A percentile compares a stretch with the other conserved stretches of the same genome.
phyloP scores from a whole-genome alignment of 2,888 invertebrate genomes.

The Nasonovia ribisnigri region DNA sequence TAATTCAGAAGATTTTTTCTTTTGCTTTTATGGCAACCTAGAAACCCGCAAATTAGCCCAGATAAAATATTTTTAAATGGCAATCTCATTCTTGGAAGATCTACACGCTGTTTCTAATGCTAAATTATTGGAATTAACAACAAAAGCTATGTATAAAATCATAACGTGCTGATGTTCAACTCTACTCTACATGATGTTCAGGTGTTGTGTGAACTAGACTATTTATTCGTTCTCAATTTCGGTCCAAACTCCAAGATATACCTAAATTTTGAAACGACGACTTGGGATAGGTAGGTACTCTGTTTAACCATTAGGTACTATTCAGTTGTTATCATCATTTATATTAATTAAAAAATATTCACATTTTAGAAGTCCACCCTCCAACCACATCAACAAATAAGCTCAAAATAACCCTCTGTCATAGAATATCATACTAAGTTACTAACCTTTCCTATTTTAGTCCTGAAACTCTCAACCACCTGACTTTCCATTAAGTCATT shows the following conservation, averaged over 20 bases:
- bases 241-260: not conserved
- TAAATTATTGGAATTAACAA: not conserved
- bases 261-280: not conserved
- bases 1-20: not conserved
- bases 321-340: not conserved
- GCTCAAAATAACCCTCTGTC: not conserved
- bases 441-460: not conserved
- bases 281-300: not conserved
- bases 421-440: not conserved
- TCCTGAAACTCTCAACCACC: not conserved
- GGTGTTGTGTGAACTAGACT: not conserved
- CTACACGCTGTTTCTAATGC: not conserved
- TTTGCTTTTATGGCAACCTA: not conserved
- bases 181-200: not conserved
- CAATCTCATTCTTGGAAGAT: not conserved
- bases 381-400: not conserved
- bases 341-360: not conserved
- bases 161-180: not conserved
- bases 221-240: not conserved
- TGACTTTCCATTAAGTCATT: not conserved
- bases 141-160: not conserved
- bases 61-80: not conserved
- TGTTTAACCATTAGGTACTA: not conserved
- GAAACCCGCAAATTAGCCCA: not conserved
- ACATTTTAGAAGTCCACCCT: not conserved